A percentile compares a stretch with the other conserved stretches of the same genome.
Conservation (phyloP, 2,888 invertebrate genomes). For the Candidula unifasciata region DNA sequence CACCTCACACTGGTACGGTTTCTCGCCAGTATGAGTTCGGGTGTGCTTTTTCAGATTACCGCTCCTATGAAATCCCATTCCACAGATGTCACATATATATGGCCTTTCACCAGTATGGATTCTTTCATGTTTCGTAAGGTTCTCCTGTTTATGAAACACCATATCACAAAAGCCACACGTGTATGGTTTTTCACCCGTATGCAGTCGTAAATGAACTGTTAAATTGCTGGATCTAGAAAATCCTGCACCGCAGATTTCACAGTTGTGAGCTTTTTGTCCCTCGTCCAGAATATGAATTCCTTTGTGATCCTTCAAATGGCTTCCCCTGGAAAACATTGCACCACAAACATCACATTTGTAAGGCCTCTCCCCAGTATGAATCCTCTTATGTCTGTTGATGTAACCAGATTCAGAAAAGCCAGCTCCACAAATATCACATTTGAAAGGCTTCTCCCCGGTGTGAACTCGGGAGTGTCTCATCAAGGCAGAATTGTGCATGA, state of each 20-base stretch:
- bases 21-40: neutral
- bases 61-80: neutral
- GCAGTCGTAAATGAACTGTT: neutral
- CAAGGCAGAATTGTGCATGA: neutral
- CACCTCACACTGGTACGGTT: neutral
- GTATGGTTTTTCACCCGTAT: conserved; percentile 10
- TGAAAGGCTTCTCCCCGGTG: neutral
- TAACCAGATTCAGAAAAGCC: neutral
- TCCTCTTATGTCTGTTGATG: neutral
- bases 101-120: conserved; percentile 5
- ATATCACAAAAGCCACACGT: neutral
- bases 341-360: too few species aligned
- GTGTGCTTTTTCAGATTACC: neutral
- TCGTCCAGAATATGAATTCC: too few species aligned
- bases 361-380: too few species aligned
- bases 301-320: too few species aligned
- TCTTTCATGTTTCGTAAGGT: neutral
- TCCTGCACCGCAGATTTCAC: conserved; percentile 5
- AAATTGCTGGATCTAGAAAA: neutral
- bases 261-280: neutral
- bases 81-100: neutral
- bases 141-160: neutral
- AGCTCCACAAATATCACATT: neutral
- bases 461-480: neutral
- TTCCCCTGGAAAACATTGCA: too few species aligned